phyloP scores from a whole-genome alignment of 2,888 invertebrate genomes.

The Hydrotaea cyrtoneurina region DNA sequence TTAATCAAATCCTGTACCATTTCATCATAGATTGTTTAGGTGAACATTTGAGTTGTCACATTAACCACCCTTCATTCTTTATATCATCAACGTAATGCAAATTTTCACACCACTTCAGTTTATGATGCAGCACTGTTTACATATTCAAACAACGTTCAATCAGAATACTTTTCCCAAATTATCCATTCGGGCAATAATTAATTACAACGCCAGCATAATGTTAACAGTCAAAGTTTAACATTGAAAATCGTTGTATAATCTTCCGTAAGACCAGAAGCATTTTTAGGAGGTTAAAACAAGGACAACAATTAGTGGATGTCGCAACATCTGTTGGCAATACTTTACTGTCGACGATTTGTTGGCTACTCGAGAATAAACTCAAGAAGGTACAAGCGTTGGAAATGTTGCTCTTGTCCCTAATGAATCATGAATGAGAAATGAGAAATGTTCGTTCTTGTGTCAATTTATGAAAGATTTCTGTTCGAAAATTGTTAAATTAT shows the following conservation, averaged over 20 bases:
- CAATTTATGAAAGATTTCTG: constrained; percentile 23
- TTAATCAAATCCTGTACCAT: constrained; percentile 42
- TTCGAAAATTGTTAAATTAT: constrained; percentile 8
- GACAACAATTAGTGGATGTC: background rate
- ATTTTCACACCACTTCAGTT: background rate
- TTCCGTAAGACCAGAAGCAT: background rate
- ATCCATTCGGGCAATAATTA: constrained; percentile 10
- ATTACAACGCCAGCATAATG: constrained; percentile 10
- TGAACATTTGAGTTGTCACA: constrained; percentile 18
- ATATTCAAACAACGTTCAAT: constrained; percentile 45
- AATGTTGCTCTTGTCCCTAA: constrained; percentile 3
- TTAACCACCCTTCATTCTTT: background rate
- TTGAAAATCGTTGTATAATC: background rate
- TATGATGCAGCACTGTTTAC: background rate
- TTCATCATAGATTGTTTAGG: constrained; percentile 23
- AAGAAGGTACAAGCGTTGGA: background rate
- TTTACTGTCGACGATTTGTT: background rate
- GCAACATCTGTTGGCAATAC: constrained; percentile 4
- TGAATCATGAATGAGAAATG: constrained; percentile 26
- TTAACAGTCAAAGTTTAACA: constrained; percentile 12
- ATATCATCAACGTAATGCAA: background rate
- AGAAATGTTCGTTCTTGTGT: background rate
- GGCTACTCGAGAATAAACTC: background rate
- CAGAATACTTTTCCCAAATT: background rate
- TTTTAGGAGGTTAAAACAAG: background rate